phyloP scores from a whole-genome alignment of 2,113 vertebrate genomes.

The Mystacornis crossleyi region DNA sequence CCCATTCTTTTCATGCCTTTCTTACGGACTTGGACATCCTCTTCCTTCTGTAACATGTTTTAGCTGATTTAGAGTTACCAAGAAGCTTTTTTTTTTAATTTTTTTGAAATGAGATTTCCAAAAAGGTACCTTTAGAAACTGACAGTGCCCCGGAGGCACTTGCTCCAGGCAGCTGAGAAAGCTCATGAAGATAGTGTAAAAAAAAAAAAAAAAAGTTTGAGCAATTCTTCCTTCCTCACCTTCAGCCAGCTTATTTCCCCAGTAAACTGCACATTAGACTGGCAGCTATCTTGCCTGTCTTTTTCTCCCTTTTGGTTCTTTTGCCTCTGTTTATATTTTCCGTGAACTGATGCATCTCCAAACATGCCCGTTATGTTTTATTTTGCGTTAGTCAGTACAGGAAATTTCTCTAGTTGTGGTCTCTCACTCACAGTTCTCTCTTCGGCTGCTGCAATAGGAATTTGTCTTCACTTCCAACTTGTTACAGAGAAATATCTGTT shows the following conservation, averaged over 20 bases:
- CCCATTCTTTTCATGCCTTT: neutral
- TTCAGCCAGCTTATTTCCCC: neutral
- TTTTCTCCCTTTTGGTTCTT: neutral
- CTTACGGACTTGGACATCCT: accelerated
- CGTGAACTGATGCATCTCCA: neutral
- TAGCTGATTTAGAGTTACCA: neutral
- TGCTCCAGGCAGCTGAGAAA: neutral
- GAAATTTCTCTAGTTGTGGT: neutral
- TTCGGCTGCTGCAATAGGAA: neutral
- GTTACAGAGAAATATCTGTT: neutral
- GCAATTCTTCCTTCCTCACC: neutral
- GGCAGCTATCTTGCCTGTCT: neutral
- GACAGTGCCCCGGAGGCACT: neutral
- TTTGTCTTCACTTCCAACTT: neutral
- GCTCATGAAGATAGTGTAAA: neutral
- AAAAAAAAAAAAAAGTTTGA: no score
- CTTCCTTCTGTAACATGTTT: neutral
- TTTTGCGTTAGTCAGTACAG: neutral
- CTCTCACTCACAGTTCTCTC: neutral
- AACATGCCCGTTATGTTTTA: neutral
- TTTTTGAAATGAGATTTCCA: neutral
- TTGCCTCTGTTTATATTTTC: neutral
- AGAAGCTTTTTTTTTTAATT: neutral
- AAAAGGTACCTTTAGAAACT: neutral
- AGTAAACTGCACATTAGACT: neutral